Evolutionary conservation across 2,888 invertebrate species (phyloP), one percentile per base, ranked within the genome.

Genomic region (Agelastica alni): DNA sequence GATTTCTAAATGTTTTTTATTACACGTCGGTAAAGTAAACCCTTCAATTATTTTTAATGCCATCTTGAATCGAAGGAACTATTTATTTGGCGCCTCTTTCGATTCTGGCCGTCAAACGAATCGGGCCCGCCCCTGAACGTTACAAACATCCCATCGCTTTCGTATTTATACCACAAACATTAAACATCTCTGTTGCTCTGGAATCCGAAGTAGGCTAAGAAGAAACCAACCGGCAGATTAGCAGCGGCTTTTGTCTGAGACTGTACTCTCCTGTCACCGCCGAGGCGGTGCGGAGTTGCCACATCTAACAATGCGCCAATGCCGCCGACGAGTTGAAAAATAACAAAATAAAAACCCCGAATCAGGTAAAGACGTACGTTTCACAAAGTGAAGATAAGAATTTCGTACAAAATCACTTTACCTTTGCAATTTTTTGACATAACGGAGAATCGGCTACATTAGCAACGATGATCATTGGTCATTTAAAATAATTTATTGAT

Each of bases 251-350:
- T 59, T 63, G 62, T 51, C 65, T 48, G 52, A 55, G 69, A 68
- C 61, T 70, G 68, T 70, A 70, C 70, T 52, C 65, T 57, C 51
- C 69, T 70, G 70, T 70, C 70, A 70, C 67, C 68, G 67, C 60
- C 66, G 64, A 57, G 63, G 59, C 55, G 51, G 51, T 16, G 68
- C 72, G 58, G 34, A 58, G 72, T 71, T 73, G 73, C 71, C 73
- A 62, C 37, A 43, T 64, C 57, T 44, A 43, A 22, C 10, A 36
- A 4, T 30, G 17, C 30, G 30, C 39, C 48, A 39, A 26, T 48
- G 37, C 42, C 5, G 2, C 22, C n/a, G 2, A 6, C 13, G 28
- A 43, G 43, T 2, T 26, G 43, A 10, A 43, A 44, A 43, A 44
- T 44, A 32, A 51, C 44, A 36, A 43, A 37, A n/a, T n/a, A 20